phyloP scores from a whole-genome alignment of 2,888 invertebrate genomes.

The Sarcophaga caerulescens region DNA sequence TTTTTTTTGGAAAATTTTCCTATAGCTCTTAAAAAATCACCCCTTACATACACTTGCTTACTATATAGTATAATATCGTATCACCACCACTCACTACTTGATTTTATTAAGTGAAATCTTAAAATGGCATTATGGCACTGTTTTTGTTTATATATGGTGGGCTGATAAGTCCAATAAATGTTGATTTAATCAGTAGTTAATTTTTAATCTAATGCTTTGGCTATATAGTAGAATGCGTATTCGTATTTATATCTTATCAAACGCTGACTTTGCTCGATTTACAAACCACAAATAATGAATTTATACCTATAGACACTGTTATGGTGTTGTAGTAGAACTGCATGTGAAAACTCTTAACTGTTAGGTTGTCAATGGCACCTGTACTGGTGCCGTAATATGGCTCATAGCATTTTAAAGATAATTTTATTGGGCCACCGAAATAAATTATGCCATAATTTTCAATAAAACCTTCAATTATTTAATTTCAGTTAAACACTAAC shows the following conservation, averaged over 20 bases:
- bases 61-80: background rate
- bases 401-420: background rate
- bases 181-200: conserved; percentile 22
- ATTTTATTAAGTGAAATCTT: conserved; percentile 30
- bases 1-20: no score
- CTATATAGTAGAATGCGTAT: background rate
- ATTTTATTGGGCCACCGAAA: background rate
- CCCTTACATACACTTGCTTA: no score
- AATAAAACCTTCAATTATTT: conserved; percentile 20
- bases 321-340: background rate
- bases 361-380: background rate
- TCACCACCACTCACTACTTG: background rate
- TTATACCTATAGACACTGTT: background rate
- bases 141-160: background rate
- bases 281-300: conserved; percentile 4
- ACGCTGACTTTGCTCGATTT: background rate
- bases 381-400: background rate
- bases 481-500: background rate
- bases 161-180: background rate
- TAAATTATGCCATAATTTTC: conserved; percentile 49
- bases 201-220: conserved; percentile 28
- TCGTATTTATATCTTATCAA: conserved; percentile 34
- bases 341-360: background rate
- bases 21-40: no score
- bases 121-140: background rate